These are phyloP conservation scores for Onthophagus taurus DNA, from an alignment of 1,140 invertebrate genomes.

Conservation along the genomic window DNA sequence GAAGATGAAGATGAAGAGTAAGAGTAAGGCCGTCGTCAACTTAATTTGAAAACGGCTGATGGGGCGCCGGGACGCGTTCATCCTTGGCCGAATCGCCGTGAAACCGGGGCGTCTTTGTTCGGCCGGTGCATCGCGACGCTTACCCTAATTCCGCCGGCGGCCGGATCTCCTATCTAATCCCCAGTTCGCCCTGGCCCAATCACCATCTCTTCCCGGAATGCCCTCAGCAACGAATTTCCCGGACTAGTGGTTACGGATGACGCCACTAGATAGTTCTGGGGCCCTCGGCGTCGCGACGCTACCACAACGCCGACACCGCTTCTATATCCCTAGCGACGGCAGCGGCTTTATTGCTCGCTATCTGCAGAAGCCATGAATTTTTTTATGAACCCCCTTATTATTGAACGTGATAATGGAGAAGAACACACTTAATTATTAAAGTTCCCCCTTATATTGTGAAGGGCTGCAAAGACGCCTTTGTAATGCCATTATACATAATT, in stretches of 20 bases:
- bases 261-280: conserved; percentile 1
- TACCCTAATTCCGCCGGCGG: conserved; percentile 5
- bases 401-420: too few relatives aligned
- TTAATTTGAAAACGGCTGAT: conserved; percentile 8
- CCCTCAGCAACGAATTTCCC: conserved; percentile 6
- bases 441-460: too few relatives aligned
- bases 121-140: background rate
- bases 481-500: too few relatives aligned
- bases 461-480: too few relatives aligned
- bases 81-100: conserved; percentile 4
- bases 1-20: too few relatives aligned
- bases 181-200: conserved; percentile 4
- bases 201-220: conserved; percentile 8
- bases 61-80: background rate
- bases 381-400: too few relatives aligned
- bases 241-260: conserved; percentile 9
- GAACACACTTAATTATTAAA: too few relatives aligned
- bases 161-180: conserved; percentile 5
- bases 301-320: too few relatives aligned
- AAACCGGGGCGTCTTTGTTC: background rate
- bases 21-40: conserved; percentile 1
- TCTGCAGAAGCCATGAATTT: too few relatives aligned
- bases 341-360: too few relatives aligned
- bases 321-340: too few relatives aligned
- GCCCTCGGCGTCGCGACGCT: too few relatives aligned